A percentile compares a stretch with the other conserved stretches of the same genome.
Evolutionary conservation across 2,113 vertebrate species (phyloP).

Genomic region (Condylura cristata): DNA sequence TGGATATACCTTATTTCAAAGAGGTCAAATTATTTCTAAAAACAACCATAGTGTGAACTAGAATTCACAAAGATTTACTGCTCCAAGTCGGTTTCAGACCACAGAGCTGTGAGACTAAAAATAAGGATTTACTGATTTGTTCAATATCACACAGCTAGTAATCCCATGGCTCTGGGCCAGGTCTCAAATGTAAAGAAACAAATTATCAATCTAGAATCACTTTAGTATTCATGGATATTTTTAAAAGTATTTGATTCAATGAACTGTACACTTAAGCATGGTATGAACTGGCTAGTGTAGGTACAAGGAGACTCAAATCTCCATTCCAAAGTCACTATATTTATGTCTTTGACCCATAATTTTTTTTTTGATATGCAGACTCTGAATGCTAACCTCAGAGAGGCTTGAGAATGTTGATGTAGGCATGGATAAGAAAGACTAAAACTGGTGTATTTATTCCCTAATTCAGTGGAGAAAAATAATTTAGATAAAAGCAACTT

Average conservation of each 20-base stretch:
- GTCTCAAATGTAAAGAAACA: background rate
- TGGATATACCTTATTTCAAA: background rate
- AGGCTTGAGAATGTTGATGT: background rate
- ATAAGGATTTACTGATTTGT: background rate
- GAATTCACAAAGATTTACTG: background rate
- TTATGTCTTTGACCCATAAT: background rate
- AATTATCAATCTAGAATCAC: background rate
- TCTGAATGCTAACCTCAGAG: background rate
- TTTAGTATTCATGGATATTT: background rate
- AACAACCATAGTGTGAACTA: background rate
- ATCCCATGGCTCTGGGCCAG: background rate
- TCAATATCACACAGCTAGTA: background rate
- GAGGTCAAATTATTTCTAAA: background rate
- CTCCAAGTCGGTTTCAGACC: background rate
- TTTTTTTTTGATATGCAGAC: background rate
- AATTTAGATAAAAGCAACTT: background rate
- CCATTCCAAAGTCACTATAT: background rate
- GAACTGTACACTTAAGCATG: background rate
- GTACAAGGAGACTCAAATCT: background rate
- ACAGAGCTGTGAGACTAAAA: background rate
- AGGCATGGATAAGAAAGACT: background rate
- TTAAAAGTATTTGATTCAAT: background rate
- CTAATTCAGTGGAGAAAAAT: background rate
- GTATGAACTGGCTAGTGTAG: background rate
- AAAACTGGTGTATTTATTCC: background rate